A percentile compares a stretch with the other conserved stretches of the same genome.
phyloP scores from a whole-genome alignment of 2,797 vertebrate genomes.

The Syncerus caffer region DNA sequence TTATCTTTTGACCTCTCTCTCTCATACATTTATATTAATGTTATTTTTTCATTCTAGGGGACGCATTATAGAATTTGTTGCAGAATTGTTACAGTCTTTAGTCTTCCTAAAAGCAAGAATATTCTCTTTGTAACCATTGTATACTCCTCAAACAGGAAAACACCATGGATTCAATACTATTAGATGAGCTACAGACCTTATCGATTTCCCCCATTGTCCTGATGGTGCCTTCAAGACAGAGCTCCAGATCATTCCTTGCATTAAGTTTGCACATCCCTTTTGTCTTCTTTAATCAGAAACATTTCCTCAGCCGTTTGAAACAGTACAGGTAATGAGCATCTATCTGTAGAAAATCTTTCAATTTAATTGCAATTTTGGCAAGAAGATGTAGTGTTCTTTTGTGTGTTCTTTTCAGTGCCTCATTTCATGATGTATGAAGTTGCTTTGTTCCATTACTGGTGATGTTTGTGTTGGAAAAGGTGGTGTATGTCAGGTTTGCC shows the following conservation, averaged over 20 bases:
- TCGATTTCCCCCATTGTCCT: neutral
- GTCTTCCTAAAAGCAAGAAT: neutral
- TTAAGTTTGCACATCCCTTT: neutral
- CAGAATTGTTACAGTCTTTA: neutral
- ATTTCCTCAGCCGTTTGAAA: neutral
- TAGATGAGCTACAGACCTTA: neutral
- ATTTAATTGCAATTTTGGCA: neutral
- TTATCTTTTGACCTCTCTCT: neutral
- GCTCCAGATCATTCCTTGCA: neutral
- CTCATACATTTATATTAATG: neutral
- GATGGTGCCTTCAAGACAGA: neutral
- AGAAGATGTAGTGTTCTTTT: neutral
- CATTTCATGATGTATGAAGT: neutral
- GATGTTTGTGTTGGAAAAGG: neutral
- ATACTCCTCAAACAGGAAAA: neutral
- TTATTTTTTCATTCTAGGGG: neutral
- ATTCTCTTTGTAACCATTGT: neutral
- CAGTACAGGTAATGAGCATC: neutral
- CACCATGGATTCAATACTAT: rapidly evolving
- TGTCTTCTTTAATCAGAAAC: neutral
- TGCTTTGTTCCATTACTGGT: neutral
- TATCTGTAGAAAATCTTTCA: neutral
- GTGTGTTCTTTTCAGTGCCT: neutral
- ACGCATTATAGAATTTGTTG: neutral
- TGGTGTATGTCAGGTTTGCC: neutral